These are phyloP conservation scores for Hemichromis elongatus DNA, from an alignment of 2,113 vertebrate species.

Conservation along the genomic window DNA sequence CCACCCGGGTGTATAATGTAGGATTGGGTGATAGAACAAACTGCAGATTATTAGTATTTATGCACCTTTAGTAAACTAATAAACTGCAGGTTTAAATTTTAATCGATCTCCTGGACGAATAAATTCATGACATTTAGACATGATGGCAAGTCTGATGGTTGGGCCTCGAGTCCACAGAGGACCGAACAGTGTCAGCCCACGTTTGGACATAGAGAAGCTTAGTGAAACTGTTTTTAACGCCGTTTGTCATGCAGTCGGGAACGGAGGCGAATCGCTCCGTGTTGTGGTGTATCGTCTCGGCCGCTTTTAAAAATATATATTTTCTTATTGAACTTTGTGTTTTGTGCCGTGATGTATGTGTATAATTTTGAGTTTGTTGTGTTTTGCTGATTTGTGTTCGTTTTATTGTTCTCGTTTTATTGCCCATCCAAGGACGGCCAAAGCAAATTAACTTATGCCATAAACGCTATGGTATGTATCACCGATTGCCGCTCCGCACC, in stretches of 20 bases:
- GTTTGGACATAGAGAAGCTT: neutral
- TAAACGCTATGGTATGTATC: neutral
- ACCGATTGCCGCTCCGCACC: neutral
- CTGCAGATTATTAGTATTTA: neutral
- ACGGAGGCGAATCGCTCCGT: neutral
- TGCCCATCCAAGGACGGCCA: neutral
- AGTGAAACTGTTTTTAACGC: neutral
- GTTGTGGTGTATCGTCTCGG: neutral
- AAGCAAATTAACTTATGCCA: neutral
- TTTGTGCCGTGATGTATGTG: neutral
- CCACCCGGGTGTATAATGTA: neutral
- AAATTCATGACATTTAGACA: neutral
- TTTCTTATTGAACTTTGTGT: neutral
- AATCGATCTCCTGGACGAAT: neutral
- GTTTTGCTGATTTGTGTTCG: neutral
- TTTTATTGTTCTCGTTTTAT: neutral
- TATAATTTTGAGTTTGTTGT: neutral
- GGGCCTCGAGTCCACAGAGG: neutral
- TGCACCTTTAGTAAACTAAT: neutral
- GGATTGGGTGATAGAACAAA: neutral
- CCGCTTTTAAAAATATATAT: neutral
- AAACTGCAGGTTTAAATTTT: neutral
- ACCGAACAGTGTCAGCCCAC: neutral
- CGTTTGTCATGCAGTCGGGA: rapidly evolving
- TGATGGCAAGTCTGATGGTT: neutral